Conservation (phyloP, 2,113 vertebrate genomes). For the Triplophysa siluroides region DNA sequence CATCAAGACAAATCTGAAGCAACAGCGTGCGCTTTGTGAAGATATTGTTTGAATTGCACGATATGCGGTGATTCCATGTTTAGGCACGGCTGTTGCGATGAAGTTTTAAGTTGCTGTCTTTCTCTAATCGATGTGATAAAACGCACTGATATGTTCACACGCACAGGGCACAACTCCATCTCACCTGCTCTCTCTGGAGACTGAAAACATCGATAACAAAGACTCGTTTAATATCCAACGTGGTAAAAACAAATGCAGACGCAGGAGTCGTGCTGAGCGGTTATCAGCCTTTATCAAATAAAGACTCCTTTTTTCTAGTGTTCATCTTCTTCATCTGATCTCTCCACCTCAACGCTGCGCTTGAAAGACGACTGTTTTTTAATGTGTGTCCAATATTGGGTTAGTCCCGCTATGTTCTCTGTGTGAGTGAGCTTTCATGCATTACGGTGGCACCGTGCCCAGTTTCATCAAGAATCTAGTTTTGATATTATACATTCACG, state of each 20-base stretch:
- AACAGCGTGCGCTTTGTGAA: background rate
- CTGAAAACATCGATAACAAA: slow-evolving; percentile 24
- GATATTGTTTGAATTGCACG: background rate
- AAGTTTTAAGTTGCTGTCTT: background rate
- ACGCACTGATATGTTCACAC: background rate
- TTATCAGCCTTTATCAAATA: slow-evolving; percentile 40
- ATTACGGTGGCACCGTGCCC: slow-evolving; percentile 8
- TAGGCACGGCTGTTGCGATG: background rate
- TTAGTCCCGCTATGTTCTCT: background rate
- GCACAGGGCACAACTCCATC: slow-evolving; percentile 15
- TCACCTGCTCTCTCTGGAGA: background rate
- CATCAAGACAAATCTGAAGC: background rate
- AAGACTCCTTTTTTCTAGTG: background rate
- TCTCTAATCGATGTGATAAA: background rate
- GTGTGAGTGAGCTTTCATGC: slow-evolving; percentile 16
- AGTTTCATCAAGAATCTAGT: slow-evolving; percentile 15
- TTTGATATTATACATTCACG: slow-evolving; percentile 7
- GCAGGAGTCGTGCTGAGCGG: slow-evolving; percentile 2
- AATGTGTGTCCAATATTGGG: background rate
- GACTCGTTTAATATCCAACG: slow-evolving; percentile 23
- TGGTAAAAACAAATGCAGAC: background rate
- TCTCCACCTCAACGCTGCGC: background rate
- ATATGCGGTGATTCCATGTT: background rate
- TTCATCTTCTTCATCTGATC: background rate
- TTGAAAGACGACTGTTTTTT: slow-evolving; percentile 4